Base-by-base conservation (phyloP, 2,797 vertebrate genomes). In the Periparus ater region DNA sequence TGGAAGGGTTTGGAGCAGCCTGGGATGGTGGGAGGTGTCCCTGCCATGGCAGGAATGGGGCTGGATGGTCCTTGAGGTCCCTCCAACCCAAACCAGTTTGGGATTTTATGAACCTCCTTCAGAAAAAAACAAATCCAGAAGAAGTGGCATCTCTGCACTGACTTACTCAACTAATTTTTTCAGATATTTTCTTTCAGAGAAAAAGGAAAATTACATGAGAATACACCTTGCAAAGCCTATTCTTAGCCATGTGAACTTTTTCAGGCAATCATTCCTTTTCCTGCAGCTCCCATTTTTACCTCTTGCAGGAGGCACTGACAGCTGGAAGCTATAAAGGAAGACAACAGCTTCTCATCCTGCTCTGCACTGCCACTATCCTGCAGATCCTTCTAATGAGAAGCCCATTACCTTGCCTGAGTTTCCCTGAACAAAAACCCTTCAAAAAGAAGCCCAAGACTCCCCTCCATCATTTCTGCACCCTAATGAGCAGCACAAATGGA, bases 41-140 rank as follows among this genome's bases (percentile, higher is more conserved):
- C 38, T 72, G 66, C 26, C 58, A 23, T 9, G 57, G 42, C 48
- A 48, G 20, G 40, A 55, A 3, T 26, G 23, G 18, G 4, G 32
- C 13, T 66, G 45, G 20, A 0, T 47, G 47, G 1, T 2, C n/a
- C 1, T 18, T 22, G 1, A 13, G 7, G 17, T 30, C 47, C 29
- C 17, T 67, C 7, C 20, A 7, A 11, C 12, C 17, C 68, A 74
- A 48, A 61, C 10, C 10, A 48, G 0, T 16, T 5, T 19, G 12
- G 7, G 21, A 34, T 74, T 60, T 34, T 27, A 74, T 5, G 6
- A 75, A 48, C 4, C 16, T n/a, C 22, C 19, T 44, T 12, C 4
- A 32, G 29, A 48, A 76, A 48, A 76, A 68, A 40, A 29, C 12
- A 61, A 42, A 44, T 1, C 20, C 10, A 26, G 29, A 38, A 42